Conservation (phyloP, 1,140 invertebrate species). For the Drosophila oshimai region DNA sequence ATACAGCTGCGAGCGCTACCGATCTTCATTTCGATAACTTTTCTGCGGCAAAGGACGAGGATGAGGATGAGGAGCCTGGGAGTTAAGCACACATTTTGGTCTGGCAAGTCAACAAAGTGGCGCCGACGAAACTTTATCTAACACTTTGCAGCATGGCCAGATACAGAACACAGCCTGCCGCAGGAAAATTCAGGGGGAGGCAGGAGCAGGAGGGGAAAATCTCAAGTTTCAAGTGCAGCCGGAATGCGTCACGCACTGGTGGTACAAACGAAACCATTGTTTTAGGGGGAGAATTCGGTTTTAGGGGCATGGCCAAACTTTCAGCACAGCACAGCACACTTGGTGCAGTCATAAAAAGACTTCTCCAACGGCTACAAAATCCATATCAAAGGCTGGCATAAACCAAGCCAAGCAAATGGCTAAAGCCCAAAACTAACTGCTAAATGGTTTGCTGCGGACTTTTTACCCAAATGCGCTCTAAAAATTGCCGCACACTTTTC, state of each 20-base stretch:
- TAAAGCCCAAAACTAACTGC: conserved; percentile 71
- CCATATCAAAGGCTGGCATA: conserved; percentile 60
- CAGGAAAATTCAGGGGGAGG: background rate
- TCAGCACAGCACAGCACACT: conserved; percentile 69
- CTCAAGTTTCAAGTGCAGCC: conserved; percentile 67
- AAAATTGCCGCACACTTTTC: conserved; percentile 64
- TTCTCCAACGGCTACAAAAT: conserved; percentile 42
- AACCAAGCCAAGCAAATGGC: conserved; percentile 57
- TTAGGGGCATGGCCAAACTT: conserved; percentile 46
- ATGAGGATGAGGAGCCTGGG: background rate
- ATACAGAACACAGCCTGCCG: conserved; percentile 33
- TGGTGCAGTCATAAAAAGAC: conserved; percentile 75
- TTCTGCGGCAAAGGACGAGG: background rate
- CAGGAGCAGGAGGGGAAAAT: background rate
- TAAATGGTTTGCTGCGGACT: conserved; percentile 65
- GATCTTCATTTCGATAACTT: conserved; percentile 47
- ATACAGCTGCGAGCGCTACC: conserved; percentile 32
- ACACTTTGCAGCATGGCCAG: conserved; percentile 61
- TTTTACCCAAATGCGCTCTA: conserved; percentile 57
- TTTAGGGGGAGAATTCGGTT: conserved; percentile 14
- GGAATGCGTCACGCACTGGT: conserved; percentile 71
- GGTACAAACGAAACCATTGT: conserved; percentile 49
- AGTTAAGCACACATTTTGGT: conserved; percentile 62
- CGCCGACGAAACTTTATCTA: conserved; percentile 69
- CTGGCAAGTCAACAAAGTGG: conserved; percentile 74